phyloP scores from a whole-genome alignment of 2,797 vertebrate genomes.

The Falco concolor region DNA sequence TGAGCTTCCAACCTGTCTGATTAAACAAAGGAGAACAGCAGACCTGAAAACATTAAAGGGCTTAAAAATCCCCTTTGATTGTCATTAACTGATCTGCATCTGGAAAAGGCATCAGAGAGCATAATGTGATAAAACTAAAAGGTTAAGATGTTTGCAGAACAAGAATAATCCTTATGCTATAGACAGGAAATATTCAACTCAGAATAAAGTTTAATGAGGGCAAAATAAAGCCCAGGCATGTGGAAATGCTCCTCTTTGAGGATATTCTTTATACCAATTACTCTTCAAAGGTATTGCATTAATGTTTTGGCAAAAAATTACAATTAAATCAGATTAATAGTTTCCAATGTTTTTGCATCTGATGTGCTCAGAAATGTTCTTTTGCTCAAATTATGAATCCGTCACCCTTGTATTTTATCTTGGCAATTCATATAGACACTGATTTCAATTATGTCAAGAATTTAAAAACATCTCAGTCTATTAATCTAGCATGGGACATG shows the following conservation, averaged over 20 bases:
- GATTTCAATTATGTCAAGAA: slow-evolving; percentile 67
- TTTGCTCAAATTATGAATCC: slow-evolving; percentile 50
- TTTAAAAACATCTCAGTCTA: slow-evolving; percentile 52
- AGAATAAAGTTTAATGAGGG: slow-evolving; percentile 59
- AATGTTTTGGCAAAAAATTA: slow-evolving; percentile 71
- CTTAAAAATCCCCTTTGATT: slow-evolving; percentile 52
- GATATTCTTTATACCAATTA: slow-evolving; percentile 75
- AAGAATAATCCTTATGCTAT: slow-evolving; percentile 27
- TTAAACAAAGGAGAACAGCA: slow-evolving; percentile 71
- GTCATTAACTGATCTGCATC: slow-evolving; percentile 79
- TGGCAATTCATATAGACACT: slow-evolving; percentile 55
- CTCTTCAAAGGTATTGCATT: slow-evolving; percentile 75
- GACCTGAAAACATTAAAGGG: slow-evolving; percentile 46
- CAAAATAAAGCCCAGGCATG: slow-evolving; percentile 74
- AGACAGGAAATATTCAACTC: slow-evolving; percentile 28
- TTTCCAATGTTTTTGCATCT: slow-evolving; percentile 69
- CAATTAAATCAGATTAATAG: slow-evolving; percentile 74
- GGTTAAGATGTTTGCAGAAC: slow-evolving; percentile 58
- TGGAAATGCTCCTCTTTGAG: slow-evolving; percentile 76
- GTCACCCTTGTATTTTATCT: slow-evolving; percentile 52
- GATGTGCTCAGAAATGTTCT: slow-evolving; percentile 58
- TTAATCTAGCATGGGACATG: slow-evolving; percentile 39
- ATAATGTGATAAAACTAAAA: slow-evolving; percentile 73
- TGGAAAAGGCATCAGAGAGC: slow-evolving; percentile 81
- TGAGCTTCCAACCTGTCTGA: slow-evolving; percentile 45